Conservation (phyloP, 1,140 invertebrate species). For the Nebria ingens region DNA sequence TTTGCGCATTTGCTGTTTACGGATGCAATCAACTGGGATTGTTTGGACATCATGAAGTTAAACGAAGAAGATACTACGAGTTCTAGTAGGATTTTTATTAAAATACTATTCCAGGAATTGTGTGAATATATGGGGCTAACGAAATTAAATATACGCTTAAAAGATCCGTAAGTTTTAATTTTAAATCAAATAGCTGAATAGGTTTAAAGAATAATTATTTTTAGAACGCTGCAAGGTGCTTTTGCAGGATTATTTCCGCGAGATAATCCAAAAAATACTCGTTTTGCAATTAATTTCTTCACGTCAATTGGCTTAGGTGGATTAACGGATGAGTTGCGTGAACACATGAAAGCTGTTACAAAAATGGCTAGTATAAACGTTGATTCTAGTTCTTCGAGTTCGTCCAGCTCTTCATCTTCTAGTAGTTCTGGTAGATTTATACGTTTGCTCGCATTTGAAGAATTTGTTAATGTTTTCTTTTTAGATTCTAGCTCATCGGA, state of each 20-base stretch:
- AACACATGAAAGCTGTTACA: slow-evolving; percentile 77
- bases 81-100: slow-evolving; percentile 95
- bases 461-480: slow-evolving; percentile 12
- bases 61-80: slow-evolving; percentile 97
- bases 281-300: slow-evolving; percentile 99
- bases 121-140: slow-evolving; percentile 91
- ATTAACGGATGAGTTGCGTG: slow-evolving; percentile 84
- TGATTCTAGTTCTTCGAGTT: slow-evolving; percentile 23
- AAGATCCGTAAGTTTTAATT: slow-evolving; percentile 78
- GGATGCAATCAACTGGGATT: slow-evolving; percentile 92
- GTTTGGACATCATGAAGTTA: slow-evolving; percentile 76
- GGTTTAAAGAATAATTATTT: slow-evolving; percentile 31
- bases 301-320: slow-evolving; percentile 97
- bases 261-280: slow-evolving; percentile 91
- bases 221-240: slow-evolving; percentile 68
- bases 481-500: slow-evolving; percentile 17
- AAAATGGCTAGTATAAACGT: slow-evolving; percentile 41
- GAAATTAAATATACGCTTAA: slow-evolving; percentile 82
- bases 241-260: slow-evolving; percentile 92
- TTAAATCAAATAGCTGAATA: no score
- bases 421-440: slow-evolving; percentile 16
- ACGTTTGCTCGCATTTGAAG: background rate
- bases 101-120: slow-evolving; percentile 94
- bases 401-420: slow-evolving; percentile 30
- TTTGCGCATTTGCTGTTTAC: slow-evolving; percentile 94